Evolutionary conservation across 1,140 invertebrate species (phyloP), one percentile per base, ranked within the genome.

Genomic region (Orchesella cincta): DNA sequence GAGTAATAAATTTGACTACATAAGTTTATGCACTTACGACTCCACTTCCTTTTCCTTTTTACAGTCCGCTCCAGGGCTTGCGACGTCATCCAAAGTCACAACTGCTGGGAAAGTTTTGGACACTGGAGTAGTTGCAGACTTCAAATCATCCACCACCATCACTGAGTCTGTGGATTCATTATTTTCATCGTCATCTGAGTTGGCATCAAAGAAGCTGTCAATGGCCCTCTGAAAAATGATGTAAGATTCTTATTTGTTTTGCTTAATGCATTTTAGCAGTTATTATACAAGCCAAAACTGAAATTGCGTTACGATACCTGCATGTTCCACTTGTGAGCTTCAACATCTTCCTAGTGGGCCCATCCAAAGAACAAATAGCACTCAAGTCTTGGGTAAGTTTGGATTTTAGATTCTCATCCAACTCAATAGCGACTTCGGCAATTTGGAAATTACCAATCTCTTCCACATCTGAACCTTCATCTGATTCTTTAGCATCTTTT

Each of bases 281-380:
- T 46, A 46, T 20, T 46, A 8, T 46, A 8, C 39, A 46, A 46
- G 8, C 39, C 8, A 46, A 12, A 20, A 12, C 39, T 46, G 39
- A 12, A 46, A 46, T 8, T n/a, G n/a, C n/a, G 20, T 46, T 12
- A 46, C 8, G 39, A 12, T 34, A 79, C 80, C 80, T 81, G 80
- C 67, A 81, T 81, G 35, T 78, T 77, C 80, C 80, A 81, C 3
- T 77, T 76, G 46, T 79, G 18, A 0, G 1, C 18, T 18, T 62
- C 20, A 81, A 54, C 71, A 75, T 77, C 26, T 64, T 26, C 34
- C 73, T 67, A 0, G 80, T 78, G 2, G 57, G 70, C 33, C 46
- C 54, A 46, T 57, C 34, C 1, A 81, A 71, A 5, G 74, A 75
- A 31, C 76, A 78, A 62, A 81, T 81, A 33, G 54, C 31, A 51